A percentile compares a stretch with the other conserved stretches of the same genome.
Evolutionary conservation across 2,888 invertebrate species (phyloP).

Genomic region (Cerastis rubricosa): DNA sequence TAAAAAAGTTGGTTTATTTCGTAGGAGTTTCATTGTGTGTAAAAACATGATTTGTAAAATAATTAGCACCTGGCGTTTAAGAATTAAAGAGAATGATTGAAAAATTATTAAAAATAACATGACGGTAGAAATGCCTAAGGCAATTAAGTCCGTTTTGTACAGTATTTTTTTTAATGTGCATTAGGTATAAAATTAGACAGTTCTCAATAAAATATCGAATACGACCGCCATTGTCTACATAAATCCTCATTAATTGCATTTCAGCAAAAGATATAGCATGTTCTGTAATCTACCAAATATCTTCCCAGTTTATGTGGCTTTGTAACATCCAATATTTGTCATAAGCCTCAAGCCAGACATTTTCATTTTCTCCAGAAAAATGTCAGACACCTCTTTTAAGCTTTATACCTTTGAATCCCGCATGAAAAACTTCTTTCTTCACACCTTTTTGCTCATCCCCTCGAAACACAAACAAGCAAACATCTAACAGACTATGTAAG

Average conservation of each 20-base stretch:
- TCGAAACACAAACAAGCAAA: slow-evolving; percentile 47
- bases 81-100: neutral
- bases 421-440: slow-evolving; percentile 23
- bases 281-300: neutral
- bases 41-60: neutral
- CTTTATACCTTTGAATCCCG: slow-evolving; percentile 6
- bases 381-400: slow-evolving; percentile 19
- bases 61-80: neutral
- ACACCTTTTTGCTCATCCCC: slow-evolving; percentile 25
- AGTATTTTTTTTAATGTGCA: neutral
- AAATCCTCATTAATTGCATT: neutral
- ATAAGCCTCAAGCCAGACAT: neutral
- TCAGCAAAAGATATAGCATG: neutral
- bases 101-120: neutral
- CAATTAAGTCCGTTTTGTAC: neutral
- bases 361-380: slow-evolving; percentile 11
- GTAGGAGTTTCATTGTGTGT: too few species aligned
- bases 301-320: neutral
- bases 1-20: neutral
- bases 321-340: neutral
- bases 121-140: neutral
- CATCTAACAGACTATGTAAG: slow-evolving; percentile 26
- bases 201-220: neutral
- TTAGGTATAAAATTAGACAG: too few species aligned
- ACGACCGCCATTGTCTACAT: too few species aligned